Evolutionary conservation across 2,797 vertebrate species (phyloP), one percentile per base, ranked within the genome.

Genomic region (Eulemur albifrons): DNA sequence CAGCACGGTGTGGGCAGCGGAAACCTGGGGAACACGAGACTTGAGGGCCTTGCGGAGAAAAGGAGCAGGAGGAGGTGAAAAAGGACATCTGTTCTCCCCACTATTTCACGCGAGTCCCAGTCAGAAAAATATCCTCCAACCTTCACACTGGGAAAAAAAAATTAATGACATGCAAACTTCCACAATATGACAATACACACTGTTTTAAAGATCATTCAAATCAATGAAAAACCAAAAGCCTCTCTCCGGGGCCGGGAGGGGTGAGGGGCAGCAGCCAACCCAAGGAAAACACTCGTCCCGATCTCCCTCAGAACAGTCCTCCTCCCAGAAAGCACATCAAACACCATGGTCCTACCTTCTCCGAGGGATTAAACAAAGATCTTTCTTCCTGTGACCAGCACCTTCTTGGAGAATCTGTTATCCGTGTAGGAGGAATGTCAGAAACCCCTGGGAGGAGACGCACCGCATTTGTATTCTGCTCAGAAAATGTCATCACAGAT

Each of bases 401-500:
- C 97, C 98, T 98, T 97, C 98, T 96, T 96, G 81, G 89, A 97
- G 98, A 95, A 88, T 97, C 97, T 97, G 96, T 97, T 96, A 95
- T 97, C 98, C 80, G 97, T 87, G 97, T 88, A 70, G 95, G 96
- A 98, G 98, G 97, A 96, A 98, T 97, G 98, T 95, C 98, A 98
- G 98, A 97, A 98, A 98, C 97, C 98, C 98, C 98, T 97, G 98
- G 98, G 98, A 98, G 98, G 97, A 98, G 97, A 97, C 61, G 90
- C 80, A 85, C 97, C 89, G 96, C 98, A 98, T 99, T 98, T 98
- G 98, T 98, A 99, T 99, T 99, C 99, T 73, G 97, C 98, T 98
- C 98, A 98, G 98, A 98, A 98, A 98, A 97, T 98, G 98, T 98
- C 98, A 98, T 98, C 98, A 98, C 98, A 98, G 98, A 98, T 98